These are phyloP conservation scores for Cerceris rybyensis DNA, from an alignment of 2,888 invertebrate species.

Conservation along the genomic window DNA sequence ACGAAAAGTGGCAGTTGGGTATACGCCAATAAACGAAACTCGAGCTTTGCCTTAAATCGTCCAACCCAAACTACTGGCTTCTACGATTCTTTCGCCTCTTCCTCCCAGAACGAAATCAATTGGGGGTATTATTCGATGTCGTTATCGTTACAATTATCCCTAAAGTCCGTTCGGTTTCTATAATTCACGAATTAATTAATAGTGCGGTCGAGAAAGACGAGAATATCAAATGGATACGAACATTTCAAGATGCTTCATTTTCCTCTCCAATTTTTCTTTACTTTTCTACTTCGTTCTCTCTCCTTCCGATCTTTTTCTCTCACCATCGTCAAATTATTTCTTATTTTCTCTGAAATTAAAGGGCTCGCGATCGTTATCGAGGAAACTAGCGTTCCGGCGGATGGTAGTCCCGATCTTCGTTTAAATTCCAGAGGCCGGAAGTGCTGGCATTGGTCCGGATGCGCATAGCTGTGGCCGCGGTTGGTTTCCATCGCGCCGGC, in stretches of 20 bases:
- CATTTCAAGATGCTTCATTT: no score
- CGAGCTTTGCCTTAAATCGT: background rate
- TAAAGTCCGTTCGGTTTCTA: background rate
- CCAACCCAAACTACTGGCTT: no score
- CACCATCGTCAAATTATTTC: slow-evolving; percentile 10
- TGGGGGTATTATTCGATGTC: no score
- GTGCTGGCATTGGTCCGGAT: slow-evolving; percentile 20
- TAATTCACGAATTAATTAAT: background rate
- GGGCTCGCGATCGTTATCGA: slow-evolving; percentile 11
- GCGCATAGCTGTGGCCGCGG: slow-evolving; percentile 45
- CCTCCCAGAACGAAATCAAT: no score
- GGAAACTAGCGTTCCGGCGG: slow-evolving; percentile 3
- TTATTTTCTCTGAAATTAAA: slow-evolving; percentile 28
- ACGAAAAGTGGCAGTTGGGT: slow-evolving; percentile 47
- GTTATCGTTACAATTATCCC: background rate
- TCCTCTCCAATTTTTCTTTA: no score
- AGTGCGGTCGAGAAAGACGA: background rate
- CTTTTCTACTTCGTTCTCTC: background rate
- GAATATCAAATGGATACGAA: background rate
- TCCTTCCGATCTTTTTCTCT: background rate
- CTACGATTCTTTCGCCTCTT: no score
- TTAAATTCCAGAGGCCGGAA: slow-evolving; percentile 51
- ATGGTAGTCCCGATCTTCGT: slow-evolving; percentile 33
- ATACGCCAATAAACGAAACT: slow-evolving; percentile 29
- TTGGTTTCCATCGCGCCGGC: slow-evolving; percentile 41